Conservation (phyloP, 2,797 vertebrate species). For the Gobio occitaniae region DNA sequence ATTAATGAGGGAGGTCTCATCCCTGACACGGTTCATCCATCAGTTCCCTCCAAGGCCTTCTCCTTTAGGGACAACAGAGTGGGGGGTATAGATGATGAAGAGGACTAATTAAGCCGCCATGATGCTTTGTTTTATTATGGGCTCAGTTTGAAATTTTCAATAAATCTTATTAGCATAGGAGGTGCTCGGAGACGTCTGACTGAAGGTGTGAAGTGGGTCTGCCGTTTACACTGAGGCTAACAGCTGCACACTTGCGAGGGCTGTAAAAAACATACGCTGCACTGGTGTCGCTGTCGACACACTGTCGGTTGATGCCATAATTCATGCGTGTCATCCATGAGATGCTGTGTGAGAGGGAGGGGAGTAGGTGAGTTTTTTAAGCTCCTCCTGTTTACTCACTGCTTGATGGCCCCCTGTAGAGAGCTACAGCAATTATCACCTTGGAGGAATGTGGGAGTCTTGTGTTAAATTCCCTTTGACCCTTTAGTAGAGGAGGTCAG, state of each 20-base stretch:
- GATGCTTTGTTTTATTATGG: slow-evolving; percentile 58
- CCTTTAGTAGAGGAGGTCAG: slow-evolving; percentile 76
- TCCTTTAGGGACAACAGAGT: slow-evolving; percentile 46
- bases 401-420: slow-evolving; percentile 79
- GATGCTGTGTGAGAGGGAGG: slow-evolving; percentile 54
- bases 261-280: slow-evolving; percentile 53
- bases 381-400: slow-evolving; percentile 78
- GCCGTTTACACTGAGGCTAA: slow-evolving; percentile 61
- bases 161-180: slow-evolving; percentile 59
- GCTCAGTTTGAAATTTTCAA: slow-evolving; percentile 55
- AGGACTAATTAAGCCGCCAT: slow-evolving; percentile 58
- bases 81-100: slow-evolving; percentile 59
- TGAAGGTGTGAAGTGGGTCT: slow-evolving; percentile 56
- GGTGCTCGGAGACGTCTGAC: slow-evolving; percentile 51
- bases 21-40: slow-evolving; percentile 55
- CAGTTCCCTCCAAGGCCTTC: slow-evolving; percentile 55
- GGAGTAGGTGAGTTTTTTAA: slow-evolving; percentile 50
- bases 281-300: slow-evolving; percentile 67
- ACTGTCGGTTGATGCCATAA: slow-evolving; percentile 71
- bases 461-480: slow-evolving; percentile 84
- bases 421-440: slow-evolving; percentile 86
- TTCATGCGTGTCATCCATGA: slow-evolving; percentile 69
- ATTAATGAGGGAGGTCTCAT: slow-evolving; percentile 58
- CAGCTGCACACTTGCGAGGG: slow-evolving; percentile 71
- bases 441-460: slow-evolving; percentile 84